phyloP scores from a whole-genome alignment of 2,797 vertebrate genomes.

The Cheirogaleus major region DNA sequence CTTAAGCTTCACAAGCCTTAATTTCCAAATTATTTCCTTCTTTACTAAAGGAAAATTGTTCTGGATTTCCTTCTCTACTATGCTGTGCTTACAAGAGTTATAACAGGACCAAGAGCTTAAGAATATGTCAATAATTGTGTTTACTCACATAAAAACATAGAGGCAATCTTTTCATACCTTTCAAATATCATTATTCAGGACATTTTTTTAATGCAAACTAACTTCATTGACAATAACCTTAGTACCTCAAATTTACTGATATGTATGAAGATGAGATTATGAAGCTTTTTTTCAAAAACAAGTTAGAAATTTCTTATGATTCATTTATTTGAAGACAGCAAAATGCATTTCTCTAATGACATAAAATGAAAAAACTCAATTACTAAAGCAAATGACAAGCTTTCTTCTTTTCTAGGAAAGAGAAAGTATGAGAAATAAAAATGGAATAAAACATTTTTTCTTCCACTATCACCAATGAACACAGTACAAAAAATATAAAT shows the following conservation, averaged over 20 bases:
- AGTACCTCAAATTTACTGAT: background rate
- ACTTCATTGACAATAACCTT: background rate
- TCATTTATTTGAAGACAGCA: slow-evolving; percentile 56
- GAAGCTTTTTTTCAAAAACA: slow-evolving; percentile 47
- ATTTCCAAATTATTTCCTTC: background rate
- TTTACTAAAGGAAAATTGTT: background rate
- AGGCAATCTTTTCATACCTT: background rate
- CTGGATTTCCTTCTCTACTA: background rate
- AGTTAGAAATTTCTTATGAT: slow-evolving; percentile 58
- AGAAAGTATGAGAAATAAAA: background rate
- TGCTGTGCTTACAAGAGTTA: background rate
- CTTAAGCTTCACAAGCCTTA: background rate
- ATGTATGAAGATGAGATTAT: slow-evolving; percentile 55
- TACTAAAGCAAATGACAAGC: background rate
- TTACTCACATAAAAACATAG: background rate
- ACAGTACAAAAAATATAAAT: background rate
- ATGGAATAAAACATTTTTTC: background rate
- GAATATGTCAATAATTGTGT: background rate
- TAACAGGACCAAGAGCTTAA: background rate
- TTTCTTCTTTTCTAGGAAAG: slow-evolving; percentile 36
- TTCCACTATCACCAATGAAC: background rate
- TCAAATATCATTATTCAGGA: slow-evolving; percentile 7
- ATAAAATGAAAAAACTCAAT: slow-evolving; percentile 19
- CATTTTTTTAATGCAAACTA: slow-evolving; percentile 22
- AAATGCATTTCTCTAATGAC: slow-evolving; percentile 52